Percentiles rank a stretch among this genome's conserved stretches.
phyloP scores from a whole-genome alignment of 2,888 invertebrate species.

The Dicyrtomina minuta region DNA sequence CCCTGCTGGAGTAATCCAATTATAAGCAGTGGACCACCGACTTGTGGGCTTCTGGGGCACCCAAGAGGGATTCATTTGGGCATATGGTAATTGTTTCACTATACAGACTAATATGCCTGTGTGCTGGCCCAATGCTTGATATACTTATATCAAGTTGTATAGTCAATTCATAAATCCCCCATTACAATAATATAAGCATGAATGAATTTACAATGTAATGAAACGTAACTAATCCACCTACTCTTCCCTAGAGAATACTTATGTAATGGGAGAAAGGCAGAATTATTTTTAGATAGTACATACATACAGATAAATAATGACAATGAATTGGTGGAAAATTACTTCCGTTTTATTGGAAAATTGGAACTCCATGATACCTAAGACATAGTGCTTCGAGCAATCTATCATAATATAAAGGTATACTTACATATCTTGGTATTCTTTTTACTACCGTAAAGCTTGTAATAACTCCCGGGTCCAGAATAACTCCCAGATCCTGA shows the following conservation, averaged over 20 bases:
- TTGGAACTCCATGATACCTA: background rate
- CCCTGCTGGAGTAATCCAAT: too few relatives aligned
- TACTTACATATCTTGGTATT: too few relatives aligned
- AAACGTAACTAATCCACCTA: background rate
- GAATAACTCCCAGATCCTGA: too few relatives aligned
- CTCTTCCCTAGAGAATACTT: background rate
- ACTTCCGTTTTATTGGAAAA: background rate
- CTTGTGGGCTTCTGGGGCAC: too few relatives aligned
- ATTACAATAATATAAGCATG: slow-evolving; percentile 34
- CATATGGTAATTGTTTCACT: background rate
- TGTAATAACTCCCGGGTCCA: too few relatives aligned
- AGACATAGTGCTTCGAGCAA: too few relatives aligned
- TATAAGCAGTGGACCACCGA: too few relatives aligned
- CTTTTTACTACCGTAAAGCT: too few relatives aligned
- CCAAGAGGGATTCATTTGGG: background rate
- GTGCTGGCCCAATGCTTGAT: background rate
- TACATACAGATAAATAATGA: background rate
- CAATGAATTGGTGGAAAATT: slow-evolving; percentile 5
- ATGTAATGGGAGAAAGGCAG: background rate
- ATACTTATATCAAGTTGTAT: background rate
- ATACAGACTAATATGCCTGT: background rate
- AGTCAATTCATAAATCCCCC: slow-evolving; percentile 31
- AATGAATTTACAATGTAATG: slow-evolving; percentile 24
- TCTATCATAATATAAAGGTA: too few relatives aligned
- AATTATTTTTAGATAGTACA: background rate